Base-by-base conservation (phyloP, 2,888 invertebrate species). In the Tetramorium bicarinatum region DNA sequence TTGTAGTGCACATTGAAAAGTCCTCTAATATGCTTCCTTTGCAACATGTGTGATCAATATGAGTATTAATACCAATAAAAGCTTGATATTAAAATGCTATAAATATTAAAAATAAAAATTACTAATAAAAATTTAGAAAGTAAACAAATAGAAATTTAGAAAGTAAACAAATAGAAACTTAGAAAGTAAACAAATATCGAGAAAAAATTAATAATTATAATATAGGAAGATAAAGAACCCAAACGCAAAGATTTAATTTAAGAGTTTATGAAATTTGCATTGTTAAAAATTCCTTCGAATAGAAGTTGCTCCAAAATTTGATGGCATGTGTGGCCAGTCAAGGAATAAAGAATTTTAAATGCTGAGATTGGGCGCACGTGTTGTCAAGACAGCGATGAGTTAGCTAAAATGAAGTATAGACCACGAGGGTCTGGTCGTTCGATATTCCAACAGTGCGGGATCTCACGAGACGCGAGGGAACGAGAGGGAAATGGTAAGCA, bases 371-470 rank as follows among this genome's bases (percentile, higher is more conserved):
- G 3, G 8, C 38, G 49, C 71, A 79, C 59, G 71, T 79, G 71
- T 59, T 44, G 44, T 72, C 18, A 13, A 18, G 3, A n/a, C 13
- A 49, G 6, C 7, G n/a, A 44, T 34, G 34, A 88, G 86, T 87
- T 89, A 84, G 56, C 34, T 44, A n/a, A 25, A 88, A 84, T 25
- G 52, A 54, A 25, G 34, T 79, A 72, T 72, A 11, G 44, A 38
- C 59, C 88, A 86, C 84, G 86, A 84, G 87, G 79, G 67, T 71
- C 83, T 66, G 54, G 49, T 84, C 87, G 90, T 90, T 90, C 90
- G 87, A 90, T 90, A 90, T 87, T 87, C 56, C 44, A 38, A 81
- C 56, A 74, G 56, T 49, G 67, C 80, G 67, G 82, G 54, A 84
- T 6, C 47, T 80, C 21, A 15, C 25, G 49, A 34, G 41, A 59